A percentile compares a stretch with the other conserved stretches of the same genome.
phyloP scores from a whole-genome alignment of 2,888 invertebrate genomes.

The Mechanitis mazaeus region DNA sequence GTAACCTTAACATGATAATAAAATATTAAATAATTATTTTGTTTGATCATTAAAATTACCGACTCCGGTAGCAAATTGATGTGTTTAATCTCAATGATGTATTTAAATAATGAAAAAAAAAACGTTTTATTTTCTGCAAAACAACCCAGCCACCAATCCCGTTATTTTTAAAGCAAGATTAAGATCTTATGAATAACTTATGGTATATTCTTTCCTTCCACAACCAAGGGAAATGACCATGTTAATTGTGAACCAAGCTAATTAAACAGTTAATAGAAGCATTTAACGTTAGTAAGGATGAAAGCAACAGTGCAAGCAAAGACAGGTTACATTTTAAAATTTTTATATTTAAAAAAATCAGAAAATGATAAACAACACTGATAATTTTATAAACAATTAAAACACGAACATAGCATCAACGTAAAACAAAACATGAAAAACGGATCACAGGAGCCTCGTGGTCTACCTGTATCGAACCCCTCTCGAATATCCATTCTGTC shows the following conservation, averaged over 20 bases:
- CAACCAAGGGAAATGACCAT: background rate
- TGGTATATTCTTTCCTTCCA: background rate
- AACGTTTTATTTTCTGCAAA: too few species aligned
- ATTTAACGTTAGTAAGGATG: slow-evolving; percentile 34
- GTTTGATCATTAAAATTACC: too few species aligned
- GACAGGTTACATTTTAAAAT: slow-evolving; percentile 45
- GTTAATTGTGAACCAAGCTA: background rate
- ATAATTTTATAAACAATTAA: slow-evolving; percentile 55
- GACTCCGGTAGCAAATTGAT: too few species aligned
- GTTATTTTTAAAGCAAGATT: background rate
- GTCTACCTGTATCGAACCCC: slow-evolving; percentile 69
- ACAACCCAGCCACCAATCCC: too few species aligned
- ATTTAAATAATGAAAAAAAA: too few species aligned
- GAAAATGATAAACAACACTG: slow-evolving; percentile 55
- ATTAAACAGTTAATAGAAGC: background rate
- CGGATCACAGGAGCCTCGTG: slow-evolving; percentile 30
- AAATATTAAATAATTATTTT: too few species aligned
- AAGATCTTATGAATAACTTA: background rate
- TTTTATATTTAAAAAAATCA: slow-evolving; percentile 60
- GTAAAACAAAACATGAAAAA: slow-evolving; percentile 24
- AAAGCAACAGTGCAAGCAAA: slow-evolving; percentile 57
- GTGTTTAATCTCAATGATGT: too few species aligned
- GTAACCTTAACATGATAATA: too few species aligned
- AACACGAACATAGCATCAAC: slow-evolving; percentile 46
- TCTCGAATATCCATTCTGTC: slow-evolving; percentile 69